phyloP scores from a whole-genome alignment of 2,113 vertebrate genomes.

The Nesoenas mayeri region DNA sequence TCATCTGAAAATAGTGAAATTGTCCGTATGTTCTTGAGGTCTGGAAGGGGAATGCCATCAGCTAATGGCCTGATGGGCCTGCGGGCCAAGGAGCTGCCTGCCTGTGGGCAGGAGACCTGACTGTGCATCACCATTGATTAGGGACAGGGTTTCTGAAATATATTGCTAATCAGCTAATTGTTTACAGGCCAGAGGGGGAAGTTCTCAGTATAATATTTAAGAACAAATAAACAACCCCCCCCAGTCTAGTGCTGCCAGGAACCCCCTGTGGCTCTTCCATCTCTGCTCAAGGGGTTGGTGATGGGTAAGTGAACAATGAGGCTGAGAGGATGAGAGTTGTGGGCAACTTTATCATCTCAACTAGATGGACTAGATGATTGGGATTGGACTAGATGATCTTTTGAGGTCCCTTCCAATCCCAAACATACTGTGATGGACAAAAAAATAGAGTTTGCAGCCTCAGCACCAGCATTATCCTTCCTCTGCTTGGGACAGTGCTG shows the following conservation, averaged over 20 bases:
- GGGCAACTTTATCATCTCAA: too few species aligned
- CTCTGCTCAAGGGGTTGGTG: accelerated
- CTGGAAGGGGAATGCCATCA: accelerated
- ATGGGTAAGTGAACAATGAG: accelerated
- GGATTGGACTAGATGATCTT: too few species aligned
- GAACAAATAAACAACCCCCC: background rate
- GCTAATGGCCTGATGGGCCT: accelerated
- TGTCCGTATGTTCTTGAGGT: background rate
- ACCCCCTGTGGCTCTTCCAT: accelerated
- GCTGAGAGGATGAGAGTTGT: background rate
- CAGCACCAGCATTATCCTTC: accelerated
- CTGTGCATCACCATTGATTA: too few species aligned
- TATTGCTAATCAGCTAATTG: accelerated
- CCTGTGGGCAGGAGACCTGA: background rate
- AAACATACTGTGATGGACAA: too few species aligned
- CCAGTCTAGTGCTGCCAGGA: accelerated
- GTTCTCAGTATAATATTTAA: accelerated
- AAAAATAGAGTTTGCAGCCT: too few species aligned
- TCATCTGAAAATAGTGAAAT: background rate
- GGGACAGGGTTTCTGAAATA: accelerated
- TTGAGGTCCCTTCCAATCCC: too few species aligned
- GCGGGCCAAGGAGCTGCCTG: background rate
- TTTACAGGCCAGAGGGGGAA: accelerated
- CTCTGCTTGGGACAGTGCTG: background rate
- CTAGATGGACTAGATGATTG: accelerated